Percentiles rank a stretch among this genome's conserved stretches.
These are phyloP conservation scores for Melanotaenia trifasciata DNA, from an alignment of 2,797 vertebrate species.

Conservation along the genomic window DNA sequence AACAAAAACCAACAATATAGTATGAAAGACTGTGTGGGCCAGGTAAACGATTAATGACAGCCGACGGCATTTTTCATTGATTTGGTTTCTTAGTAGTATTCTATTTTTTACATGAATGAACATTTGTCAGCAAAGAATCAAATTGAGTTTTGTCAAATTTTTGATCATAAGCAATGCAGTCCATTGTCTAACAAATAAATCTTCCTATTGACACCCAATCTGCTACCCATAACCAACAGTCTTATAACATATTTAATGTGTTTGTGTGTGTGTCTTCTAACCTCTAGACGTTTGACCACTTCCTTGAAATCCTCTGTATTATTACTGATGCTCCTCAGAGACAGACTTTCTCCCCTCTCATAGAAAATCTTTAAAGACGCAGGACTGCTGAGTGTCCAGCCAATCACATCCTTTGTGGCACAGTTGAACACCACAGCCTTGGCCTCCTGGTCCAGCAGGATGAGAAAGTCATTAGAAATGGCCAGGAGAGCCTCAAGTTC, in stretches of 20 bases:
- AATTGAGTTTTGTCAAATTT: too few relatives aligned
- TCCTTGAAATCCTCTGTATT: conserved; percentile 96
- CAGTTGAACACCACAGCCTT: conserved; percentile 97
- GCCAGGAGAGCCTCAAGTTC: conserved; percentile 93
- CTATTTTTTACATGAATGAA: conserved; percentile 25
- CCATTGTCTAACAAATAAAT: background rate
- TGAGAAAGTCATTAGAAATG: conserved; percentile 93
- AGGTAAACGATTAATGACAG: conserved; percentile 49
- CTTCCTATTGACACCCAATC: background rate
- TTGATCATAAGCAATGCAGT: background rate
- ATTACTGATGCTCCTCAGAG: conserved; percentile 90
- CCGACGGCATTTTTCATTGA: conserved; percentile 26
- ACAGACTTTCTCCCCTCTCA: conserved; percentile 92
- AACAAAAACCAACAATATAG: conserved; percentile 43
- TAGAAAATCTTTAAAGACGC: conserved; percentile 94
- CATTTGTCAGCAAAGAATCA: conserved; percentile 2
- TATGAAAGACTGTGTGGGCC: conserved; percentile 38
- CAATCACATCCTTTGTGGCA: conserved; percentile 94
- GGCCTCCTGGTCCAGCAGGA: conserved; percentile 92
- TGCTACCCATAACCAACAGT: background rate
- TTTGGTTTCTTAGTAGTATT: conserved; percentile 11
- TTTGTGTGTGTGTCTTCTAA: conserved; percentile 71
- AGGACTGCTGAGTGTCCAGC: conserved; percentile 92
- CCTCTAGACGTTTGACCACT: conserved; percentile 96
- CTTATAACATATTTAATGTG: background rate